Evolutionary conservation across 2,797 vertebrate genomes (phyloP).

Genomic region (Poecilia wingei): DNA sequence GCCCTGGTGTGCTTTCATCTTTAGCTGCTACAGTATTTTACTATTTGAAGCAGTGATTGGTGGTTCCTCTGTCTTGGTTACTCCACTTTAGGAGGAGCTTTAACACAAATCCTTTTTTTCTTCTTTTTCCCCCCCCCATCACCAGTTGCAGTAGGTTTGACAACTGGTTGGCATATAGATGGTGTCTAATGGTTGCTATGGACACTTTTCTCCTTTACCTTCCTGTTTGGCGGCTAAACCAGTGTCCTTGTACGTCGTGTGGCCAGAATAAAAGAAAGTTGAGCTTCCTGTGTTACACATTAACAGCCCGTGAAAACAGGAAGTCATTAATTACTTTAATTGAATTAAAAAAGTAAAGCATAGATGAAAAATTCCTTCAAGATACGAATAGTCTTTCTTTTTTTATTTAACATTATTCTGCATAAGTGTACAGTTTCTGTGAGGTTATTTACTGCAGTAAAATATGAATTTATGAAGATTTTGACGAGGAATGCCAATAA

Average conservation of each 20-base stretch:
- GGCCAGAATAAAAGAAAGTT: not conserved
- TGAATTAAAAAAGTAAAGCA: not conserved
- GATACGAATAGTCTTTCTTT: not conserved
- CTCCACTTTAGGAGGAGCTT: not conserved
- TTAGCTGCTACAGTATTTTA: not conserved
- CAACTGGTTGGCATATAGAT: not conserved
- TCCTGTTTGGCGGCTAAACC: not conserved
- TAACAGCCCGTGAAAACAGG: not conserved
- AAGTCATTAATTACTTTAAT: not conserved
- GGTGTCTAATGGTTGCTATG: not conserved
- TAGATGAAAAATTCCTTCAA: not conserved
- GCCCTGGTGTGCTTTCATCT: no score
- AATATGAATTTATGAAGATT: not conserved
- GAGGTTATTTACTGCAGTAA: slow-evolving; percentile 1
- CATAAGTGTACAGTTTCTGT: not conserved
- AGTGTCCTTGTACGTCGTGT: not conserved
- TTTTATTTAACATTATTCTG: no score
- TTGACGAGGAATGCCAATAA: not conserved
- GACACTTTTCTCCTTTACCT: not conserved
- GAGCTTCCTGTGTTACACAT: not conserved
- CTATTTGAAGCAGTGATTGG: not conserved
- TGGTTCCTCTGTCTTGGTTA: not conserved
- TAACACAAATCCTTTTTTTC: not conserved
- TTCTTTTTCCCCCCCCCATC: not conserved
- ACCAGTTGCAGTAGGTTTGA: not conserved